Conservation (phyloP, 2,113 vertebrate species). For the Willisornis vidua region DNA sequence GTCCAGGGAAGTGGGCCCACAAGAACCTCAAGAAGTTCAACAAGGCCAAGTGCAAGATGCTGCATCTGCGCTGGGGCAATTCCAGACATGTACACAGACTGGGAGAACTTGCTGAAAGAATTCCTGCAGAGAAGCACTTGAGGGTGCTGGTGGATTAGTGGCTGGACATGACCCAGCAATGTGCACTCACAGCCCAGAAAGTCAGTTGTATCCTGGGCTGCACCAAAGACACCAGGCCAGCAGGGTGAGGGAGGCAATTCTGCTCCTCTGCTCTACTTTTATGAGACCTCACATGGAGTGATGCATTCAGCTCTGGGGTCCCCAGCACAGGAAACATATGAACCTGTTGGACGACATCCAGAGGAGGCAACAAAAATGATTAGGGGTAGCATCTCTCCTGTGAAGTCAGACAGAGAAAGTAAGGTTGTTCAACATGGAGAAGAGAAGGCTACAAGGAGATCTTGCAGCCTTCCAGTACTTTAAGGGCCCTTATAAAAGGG, state of each 20-base stretch:
- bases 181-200: background rate
- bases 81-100: background rate
- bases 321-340: background rate
- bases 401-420: background rate
- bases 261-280: background rate
- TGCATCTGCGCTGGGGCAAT: background rate
- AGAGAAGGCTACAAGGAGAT: background rate
- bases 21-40: background rate
- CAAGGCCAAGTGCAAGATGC: background rate
- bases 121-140: fast-evolving
- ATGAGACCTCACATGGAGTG: fast-evolving
- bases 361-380: background rate
- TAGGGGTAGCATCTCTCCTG: background rate
- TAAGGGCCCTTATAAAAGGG: background rate
- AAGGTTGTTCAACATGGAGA: background rate
- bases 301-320: background rate
- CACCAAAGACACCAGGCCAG: background rate
- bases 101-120: background rate
- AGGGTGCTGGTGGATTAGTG: background rate
- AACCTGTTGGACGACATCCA: fast-evolving
- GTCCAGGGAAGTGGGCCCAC: no score
- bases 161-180: background rate
- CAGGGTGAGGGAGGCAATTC: background rate
- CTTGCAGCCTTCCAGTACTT: background rate
- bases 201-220: background rate